Evolutionary conservation across 2,888 invertebrate genomes (phyloP).

Genomic region (Slavum lentiscoides): DNA sequence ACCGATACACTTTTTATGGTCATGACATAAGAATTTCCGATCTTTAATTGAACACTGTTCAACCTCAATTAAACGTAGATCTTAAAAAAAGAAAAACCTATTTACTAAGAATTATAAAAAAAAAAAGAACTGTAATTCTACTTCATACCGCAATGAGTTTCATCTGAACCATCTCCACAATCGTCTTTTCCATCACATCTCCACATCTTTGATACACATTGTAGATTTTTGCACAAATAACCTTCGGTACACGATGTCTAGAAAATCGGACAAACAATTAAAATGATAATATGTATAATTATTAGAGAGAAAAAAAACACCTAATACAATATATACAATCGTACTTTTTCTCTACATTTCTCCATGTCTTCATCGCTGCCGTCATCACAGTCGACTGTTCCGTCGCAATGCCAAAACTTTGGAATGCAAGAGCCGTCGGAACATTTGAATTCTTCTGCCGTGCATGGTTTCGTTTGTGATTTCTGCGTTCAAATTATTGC

Average conservation of each 20-base stretch:
- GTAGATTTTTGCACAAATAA: conserved; percentile 57
- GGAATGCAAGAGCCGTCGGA: conserved; percentile 64
- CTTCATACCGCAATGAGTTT: conserved; percentile 58
- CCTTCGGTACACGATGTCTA: conserved; percentile 51
- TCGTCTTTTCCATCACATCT: conserved; percentile 61
- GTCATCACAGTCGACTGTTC: conserved; percentile 45
- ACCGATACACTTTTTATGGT: conserved; percentile 64
- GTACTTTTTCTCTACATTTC: conserved; percentile 56
- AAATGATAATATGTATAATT: background rate
- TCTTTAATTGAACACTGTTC: conserved; percentile 62
- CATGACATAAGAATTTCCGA: conserved; percentile 64
- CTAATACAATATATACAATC: background rate
- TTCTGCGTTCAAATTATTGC: background rate
- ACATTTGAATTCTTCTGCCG: conserved; percentile 66
- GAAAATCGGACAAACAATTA: background rate
- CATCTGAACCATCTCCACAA: conserved; percentile 64
- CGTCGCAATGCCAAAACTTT: conserved; percentile 55
- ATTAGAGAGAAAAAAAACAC: background rate
- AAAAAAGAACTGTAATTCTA: background rate
- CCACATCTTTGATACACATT: conserved; percentile 57
- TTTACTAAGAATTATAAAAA: background rate
- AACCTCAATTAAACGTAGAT: conserved; percentile 57
- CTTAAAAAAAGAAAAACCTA: conserved; percentile 56
- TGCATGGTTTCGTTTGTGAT: conserved; percentile 22
- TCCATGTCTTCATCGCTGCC: conserved; percentile 43